These are phyloP conservation scores for Gadopsis bispinosus DNA, from an alignment of 2,797 vertebrate species.

Conservation along the genomic window DNA sequence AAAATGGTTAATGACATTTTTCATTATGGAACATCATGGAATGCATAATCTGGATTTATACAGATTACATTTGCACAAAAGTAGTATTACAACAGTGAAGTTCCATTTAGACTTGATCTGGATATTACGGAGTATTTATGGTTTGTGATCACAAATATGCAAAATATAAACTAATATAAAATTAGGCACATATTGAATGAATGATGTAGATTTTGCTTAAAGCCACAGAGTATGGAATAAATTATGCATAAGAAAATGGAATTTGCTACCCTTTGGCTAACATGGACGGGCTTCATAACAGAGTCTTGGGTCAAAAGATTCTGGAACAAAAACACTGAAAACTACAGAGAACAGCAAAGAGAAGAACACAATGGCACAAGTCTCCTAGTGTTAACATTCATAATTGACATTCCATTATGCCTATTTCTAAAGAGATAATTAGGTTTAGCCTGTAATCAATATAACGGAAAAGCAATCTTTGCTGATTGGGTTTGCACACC, in stretches of 20 bases:
- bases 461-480: conserved; percentile 7
- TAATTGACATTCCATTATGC: conserved; percentile 7
- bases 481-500: conserved; percentile 9
- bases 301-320: background rate
- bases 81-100: conserved; percentile 49
- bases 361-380: conserved; percentile 59
- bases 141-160: conserved; percentile 66
- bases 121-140: conserved; percentile 55
- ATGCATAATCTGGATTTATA: conserved; percentile 51
- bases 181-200: conserved; percentile 81
- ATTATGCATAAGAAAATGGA: conserved; percentile 34
- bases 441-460: conserved; percentile 28
- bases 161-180: conserved; percentile 80
- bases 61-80: conserved; percentile 52
- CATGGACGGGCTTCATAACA: conserved; percentile 7
- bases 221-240: conserved; percentile 56
- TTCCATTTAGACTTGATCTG: conserved; percentile 63
- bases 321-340: conserved; percentile 9
- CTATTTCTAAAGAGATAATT: background rate
- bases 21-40: conserved; percentile 51
- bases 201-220: conserved; percentile 46
- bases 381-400: conserved; percentile 15
- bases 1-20: conserved; percentile 64
- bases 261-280: conserved; percentile 52
- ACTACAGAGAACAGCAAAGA: background rate